A percentile compares a stretch with the other conserved stretches of the same genome.
These are phyloP conservation scores for Mythimna pallens DNA, from an alignment of 2,888 invertebrate genomes.

Conservation along the genomic window DNA sequence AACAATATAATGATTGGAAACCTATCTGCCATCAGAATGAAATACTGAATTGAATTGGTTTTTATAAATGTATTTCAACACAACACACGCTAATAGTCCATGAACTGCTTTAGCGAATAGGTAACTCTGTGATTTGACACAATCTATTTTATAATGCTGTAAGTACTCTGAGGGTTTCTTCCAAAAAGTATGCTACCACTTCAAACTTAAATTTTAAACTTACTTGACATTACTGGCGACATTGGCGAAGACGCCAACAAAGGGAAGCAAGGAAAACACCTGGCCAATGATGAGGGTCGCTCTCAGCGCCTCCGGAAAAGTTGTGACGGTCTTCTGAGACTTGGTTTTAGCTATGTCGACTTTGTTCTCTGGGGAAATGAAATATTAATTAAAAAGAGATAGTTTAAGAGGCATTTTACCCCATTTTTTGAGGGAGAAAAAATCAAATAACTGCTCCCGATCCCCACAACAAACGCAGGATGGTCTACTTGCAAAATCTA, in stretches of 20 bases:
- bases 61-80: no score
- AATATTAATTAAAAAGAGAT: not conserved
- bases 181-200: not conserved
- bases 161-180: not conserved
- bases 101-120: no score
- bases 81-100: no score
- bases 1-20: no score
- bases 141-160: not conserved
- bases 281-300: constrained; percentile 80
- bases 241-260: constrained; percentile 75
- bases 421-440: no score
- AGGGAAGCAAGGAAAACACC: constrained; percentile 80
- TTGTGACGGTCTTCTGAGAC: constrained; percentile 60
- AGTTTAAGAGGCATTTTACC: no score
- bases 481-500: no score
- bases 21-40: no score
- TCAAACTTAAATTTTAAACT: constrained; percentile 38
- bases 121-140: not conserved
- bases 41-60: no score
- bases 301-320: constrained; percentile 78
- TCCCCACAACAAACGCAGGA: no score
- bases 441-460: no score
- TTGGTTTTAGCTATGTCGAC: constrained; percentile 71
- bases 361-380: constrained; percentile 78
- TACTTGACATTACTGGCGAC: constrained; percentile 72